Evolutionary conservation across 2,888 invertebrate genomes (phyloP).

Genomic region (Noctua janthe): DNA sequence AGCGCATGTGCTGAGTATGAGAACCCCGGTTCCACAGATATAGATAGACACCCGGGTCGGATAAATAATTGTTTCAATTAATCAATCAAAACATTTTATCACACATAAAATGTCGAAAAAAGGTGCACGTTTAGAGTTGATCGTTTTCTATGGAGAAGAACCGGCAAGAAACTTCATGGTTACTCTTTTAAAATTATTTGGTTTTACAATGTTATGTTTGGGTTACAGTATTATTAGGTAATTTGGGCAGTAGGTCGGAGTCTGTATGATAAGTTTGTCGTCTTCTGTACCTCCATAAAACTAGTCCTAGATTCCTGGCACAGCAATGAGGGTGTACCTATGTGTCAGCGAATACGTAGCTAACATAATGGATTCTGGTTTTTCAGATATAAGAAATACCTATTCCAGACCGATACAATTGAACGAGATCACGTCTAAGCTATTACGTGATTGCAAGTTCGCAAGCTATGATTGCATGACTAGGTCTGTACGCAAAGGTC

Average conservation of each 20-base stretch:
- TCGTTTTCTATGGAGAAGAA: not conserved
- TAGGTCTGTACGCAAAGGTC: not conserved
- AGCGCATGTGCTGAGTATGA: not conserved
- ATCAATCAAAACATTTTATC: not conserved
- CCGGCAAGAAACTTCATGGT: not conserved
- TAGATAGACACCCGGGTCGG: not conserved
- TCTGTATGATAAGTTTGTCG: not conserved
- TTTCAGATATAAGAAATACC: not conserved
- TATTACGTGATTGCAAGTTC: not conserved
- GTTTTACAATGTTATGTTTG: not conserved
- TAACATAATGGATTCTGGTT: not conserved
- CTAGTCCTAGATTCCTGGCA: not conserved
- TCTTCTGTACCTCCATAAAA: not conserved
- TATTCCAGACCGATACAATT: not conserved
- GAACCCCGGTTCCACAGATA: not conserved
- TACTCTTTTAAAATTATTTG: not conserved
- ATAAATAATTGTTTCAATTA: not conserved
- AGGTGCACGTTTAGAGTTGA: not conserved
- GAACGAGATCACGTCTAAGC: not conserved
- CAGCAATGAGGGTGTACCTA: not conserved
- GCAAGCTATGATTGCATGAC: conserved; percentile 1
- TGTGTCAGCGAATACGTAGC: not conserved
- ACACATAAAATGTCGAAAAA: not conserved
- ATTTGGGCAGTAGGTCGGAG: not conserved
- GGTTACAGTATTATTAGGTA: not conserved